Evolutionary conservation across 1,140 invertebrate genomes (phyloP), one percentile per base, ranked within the genome.

Genomic region (Holotrichia oblita): DNA sequence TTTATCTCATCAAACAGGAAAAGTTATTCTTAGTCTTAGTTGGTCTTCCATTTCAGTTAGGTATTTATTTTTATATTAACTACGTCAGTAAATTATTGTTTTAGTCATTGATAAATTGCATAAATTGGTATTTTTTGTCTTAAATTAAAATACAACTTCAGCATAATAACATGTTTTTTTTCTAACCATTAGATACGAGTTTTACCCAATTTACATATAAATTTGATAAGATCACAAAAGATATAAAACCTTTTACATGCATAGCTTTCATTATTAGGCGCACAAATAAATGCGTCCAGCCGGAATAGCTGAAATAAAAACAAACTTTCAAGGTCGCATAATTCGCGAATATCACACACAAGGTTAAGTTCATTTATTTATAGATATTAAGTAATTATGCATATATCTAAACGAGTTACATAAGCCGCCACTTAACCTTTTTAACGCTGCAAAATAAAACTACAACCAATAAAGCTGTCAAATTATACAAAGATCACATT

Each of bases 351-450:
- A 48, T 48, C 10, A 22, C 59, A 34, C 61, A 69, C 61, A 69
- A 69, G 61, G 61, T 69, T 69, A 69, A 69, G 61, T 69, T 69
- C 61, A 69, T 69, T 69, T 69, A 69, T 27, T 22, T 69, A 69
- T 69, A 69, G 61, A 69, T 69, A 69, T 69, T 69, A 69, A 69
- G 61, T 69, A 69, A 69, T 69, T 69, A 27, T 69, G 22, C 27
- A 69, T 69, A 69, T 69, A 17, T 69, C 20, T 27, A 27, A 69
- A 69, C 61, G 61, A 7, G 8, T 69, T 69, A 69, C 61, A 69
- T 69, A 69, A 69, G 20, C 22, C 22, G 61, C 61, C 61, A 69
- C 61, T 69, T 69, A 69, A 69, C 61, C 61, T 69, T 69, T 69
- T 69, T 69, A 34, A 69, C 14, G 12, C 22, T 14, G 22, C 27